Evolutionary conservation across 30 jellyfish, hydroid and myxozoan genomes (phyloP), one percentile per base, ranked within the genome.

Genomic region (Aurelia sp.): DNA sequence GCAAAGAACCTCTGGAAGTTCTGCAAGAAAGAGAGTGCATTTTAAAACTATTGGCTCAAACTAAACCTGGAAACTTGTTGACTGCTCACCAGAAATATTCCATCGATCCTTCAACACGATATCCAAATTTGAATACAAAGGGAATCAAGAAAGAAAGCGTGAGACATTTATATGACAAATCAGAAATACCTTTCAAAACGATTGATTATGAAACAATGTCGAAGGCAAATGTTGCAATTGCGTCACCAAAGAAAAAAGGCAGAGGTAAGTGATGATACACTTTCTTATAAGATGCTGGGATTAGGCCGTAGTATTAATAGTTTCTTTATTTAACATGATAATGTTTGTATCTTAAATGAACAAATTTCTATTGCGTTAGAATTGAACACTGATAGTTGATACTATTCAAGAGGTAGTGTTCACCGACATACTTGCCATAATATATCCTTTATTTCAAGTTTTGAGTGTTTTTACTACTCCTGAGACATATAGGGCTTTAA

Each of bases 11-110:
- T 8, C 76, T 93, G 50, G 98, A 93, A 27, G 18, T 93, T 30
- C 52, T 93, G 13, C 98, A 93, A 70, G 98, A 93, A 71, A 53
- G 98, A 27, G 98, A 93, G 51, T 81, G 98, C 62, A 88, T 88
- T 12, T 73, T 82, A 74, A 82, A 62, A 27, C 76, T 82, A 48
- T 64, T 93, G 74, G 94, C 98, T 44, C 98, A 93, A 79, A 93
- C 97, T 13, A 93, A 82, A 68, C 98, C 98, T 4, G 97, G 81
- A 8, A 76, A 78, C 40, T 63, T 93, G 82, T 33, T 63, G 20
- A 57, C 84, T 66, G 78, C 67, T 58, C 90, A 93, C 20, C 91
- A 77, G 81, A 76, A 75, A 53, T 89, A 93, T 67, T 93, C 97
- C 7, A 93, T 89, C 35, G 96, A 93, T 64, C 98, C 98, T 12